Base-by-base conservation (phyloP, 2,888 invertebrate genomes). In the Crossocerus cetratus region DNA sequence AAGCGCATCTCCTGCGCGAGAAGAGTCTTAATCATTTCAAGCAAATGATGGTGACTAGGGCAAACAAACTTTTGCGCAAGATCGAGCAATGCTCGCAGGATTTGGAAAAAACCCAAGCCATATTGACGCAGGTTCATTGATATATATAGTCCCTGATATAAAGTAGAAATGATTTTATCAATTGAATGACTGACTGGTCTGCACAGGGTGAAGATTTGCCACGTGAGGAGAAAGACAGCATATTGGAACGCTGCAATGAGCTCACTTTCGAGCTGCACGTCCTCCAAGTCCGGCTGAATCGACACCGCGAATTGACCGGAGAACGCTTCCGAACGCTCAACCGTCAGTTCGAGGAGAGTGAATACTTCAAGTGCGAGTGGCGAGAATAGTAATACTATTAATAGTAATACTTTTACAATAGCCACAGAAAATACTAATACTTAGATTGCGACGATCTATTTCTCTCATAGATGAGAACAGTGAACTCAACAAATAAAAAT, bases 1-100 rank as follows among this genome's bases (percentile, higher is more conserved):
- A 93, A 55, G 92, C 93, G 0, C 53, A 90, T 0, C 90, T 91
- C 61, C 91, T 93, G 43, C 92, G 92, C 14, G 88, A 92, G 0
- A 86, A 92, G 3, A 96, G 96, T 74, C 89, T 96, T 54, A 91
- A 91, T 63, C 95, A 96, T 85, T 94, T 95, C 80, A 94, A 94
- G 83, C 90, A 92, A 0, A 91, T 92, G 43, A 92, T 94, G 73
- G 90, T 95, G 3, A 91, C 92, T 0, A 90, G 95, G 53, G 94
- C 95, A 16, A 93, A 93, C 74, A 88, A 92, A 44, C 92, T 96
- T 22, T 94, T 95, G 80, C 91, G 91, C 22, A 91, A 93, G 77
- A 95, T 94, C 85, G 94, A 95, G 80, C 91, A 91, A 92, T 88
- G 91, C 62, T 92, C 92, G 64, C 70, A 89, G 0, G 91, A 92